Evolutionary conservation across 2,113 vertebrate species (phyloP), one percentile per base, ranked within the genome.

Genomic region (Ptilonorhynchus violaceus): DNA sequence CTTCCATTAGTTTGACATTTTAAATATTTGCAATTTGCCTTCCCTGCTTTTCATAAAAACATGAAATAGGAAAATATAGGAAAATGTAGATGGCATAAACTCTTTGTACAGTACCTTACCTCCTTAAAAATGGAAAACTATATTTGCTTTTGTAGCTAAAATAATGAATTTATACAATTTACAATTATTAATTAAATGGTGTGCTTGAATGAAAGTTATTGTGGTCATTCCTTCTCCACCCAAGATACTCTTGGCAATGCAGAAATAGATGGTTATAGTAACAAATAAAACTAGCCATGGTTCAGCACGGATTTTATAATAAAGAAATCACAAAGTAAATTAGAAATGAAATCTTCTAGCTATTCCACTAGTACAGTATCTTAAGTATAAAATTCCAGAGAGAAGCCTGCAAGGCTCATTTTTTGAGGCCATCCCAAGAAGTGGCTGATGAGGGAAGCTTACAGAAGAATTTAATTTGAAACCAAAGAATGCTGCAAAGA

Each of bases 11-110:
- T 93, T 77, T 94, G 94, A 90, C 88, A 86, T 80, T 90, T 92
- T 83, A 88, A 92, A 90, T 97, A 93, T 90, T 90, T 92, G 92
- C 88, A 85, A 77, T 92, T 90, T 95, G 85, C 70, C 90, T 96
- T 69, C 46, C 55, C n/a, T 66, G 78, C 50, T 70, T 92, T 96
- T 85, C 78, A 85, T 75, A 77, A 85, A 66, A 88, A 83, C 58
- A 92, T 74, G 41, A 80, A 94, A 81, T 60, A 30, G 1, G 60
- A 91, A 89, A 76, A 80, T 55, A 81, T 60, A 30, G 1, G 55
- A 91, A 89, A 76, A 80, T 50, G 49, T 79, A 88, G 77, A 73
- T 24, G 44, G 30, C 59, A 56, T 90, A 25, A 90, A 88, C 11
- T 76, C 79, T 73, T 76, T 64, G 16, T 88, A 67, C 13, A 50